A percentile compares a stretch with the other conserved stretches of the same genome.
Evolutionary conservation across 1,140 invertebrate species (phyloP).

Genomic region (Amphibalanus amphitrite): DNA sequence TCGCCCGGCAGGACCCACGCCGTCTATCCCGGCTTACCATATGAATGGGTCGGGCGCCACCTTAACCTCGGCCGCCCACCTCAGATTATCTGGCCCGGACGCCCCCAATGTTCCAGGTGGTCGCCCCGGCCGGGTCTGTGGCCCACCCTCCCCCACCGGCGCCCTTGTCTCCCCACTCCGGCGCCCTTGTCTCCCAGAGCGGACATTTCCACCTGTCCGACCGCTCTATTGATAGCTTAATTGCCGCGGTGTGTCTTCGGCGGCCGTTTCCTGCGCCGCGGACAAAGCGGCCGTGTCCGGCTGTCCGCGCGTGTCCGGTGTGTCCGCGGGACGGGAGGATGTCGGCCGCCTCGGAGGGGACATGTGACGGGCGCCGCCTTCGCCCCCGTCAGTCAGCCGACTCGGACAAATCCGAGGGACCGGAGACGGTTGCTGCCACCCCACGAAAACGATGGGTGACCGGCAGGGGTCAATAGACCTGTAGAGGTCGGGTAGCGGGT

Average conservation of each 20-base stretch:
- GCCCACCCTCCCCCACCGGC: too few species aligned
- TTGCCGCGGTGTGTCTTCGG: neutral
- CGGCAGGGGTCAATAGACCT: too few species aligned
- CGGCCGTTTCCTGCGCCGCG: neutral
- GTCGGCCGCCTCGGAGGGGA: too few species aligned
- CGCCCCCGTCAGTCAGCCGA: too few species aligned
- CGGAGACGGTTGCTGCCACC: too few species aligned
- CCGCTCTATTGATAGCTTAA: neutral
- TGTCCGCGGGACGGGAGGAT: too few species aligned
- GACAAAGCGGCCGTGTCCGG: neutral
- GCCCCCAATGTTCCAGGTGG: neutral
- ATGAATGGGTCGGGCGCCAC: neutral
- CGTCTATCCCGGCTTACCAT: neutral
- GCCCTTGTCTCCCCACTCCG: neutral
- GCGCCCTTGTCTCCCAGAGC: too few species aligned
- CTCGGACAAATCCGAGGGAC: too few species aligned
- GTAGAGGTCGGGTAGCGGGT: too few species aligned
- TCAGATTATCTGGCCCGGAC: neutral
- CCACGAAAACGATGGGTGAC: too few species aligned
- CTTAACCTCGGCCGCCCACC: neutral
- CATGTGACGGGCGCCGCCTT: too few species aligned
- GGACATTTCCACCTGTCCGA: neutral
- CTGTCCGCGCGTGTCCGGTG: neutral
- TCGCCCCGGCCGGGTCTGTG: too few species aligned
- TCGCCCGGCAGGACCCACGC: neutral